Conservation (phyloP, 1,140 invertebrate genomes). For the Drosophila serrata region DNA sequence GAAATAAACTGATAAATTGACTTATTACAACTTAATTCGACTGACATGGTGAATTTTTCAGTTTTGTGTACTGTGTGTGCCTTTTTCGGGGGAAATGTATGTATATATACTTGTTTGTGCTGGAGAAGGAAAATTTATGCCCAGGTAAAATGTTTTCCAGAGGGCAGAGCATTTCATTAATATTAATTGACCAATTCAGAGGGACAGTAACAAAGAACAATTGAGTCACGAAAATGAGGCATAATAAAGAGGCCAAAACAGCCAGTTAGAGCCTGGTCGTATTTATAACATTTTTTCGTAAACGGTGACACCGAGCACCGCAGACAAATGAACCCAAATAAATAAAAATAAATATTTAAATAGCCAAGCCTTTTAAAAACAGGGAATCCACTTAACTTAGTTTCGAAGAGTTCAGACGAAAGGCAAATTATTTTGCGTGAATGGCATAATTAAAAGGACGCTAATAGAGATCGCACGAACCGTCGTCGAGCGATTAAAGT, state of each 20-base stretch:
- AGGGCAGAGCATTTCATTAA: conserved; percentile 67
- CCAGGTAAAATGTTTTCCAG: conserved; percentile 20
- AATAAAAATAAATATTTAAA: conserved; percentile 60
- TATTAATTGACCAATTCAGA: conserved; percentile 82
- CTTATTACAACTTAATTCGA: conserved; percentile 65
- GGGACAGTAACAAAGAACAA: conserved; percentile 46
- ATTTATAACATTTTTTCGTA: conserved; percentile 46
- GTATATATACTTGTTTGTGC: background rate
- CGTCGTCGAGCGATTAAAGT: conserved; percentile 9
- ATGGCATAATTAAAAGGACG: conserved; percentile 60
- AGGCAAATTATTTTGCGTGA: conserved; percentile 49
- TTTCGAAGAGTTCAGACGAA: conserved; percentile 13
- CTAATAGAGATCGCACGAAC: conserved; percentile 10
- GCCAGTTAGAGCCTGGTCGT: conserved; percentile 48
- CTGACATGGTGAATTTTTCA: conserved; percentile 23
- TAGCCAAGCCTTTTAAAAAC: conserved; percentile 38
- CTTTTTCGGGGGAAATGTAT: background rate
- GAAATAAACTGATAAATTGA: conserved; percentile 74
- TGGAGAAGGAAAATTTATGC: conserved; percentile 52
- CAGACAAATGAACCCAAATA: conserved; percentile 40
- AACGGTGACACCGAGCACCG: conserved; percentile 8
- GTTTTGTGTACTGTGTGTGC: conserved; percentile 5
- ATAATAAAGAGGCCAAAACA: conserved; percentile 49
- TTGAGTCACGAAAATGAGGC: conserved; percentile 39
- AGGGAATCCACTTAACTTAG: background rate